These are phyloP conservation scores for Enteromius paludinosus DNA, from an alignment of 2,797 vertebrate genomes.

Conservation along the genomic window DNA sequence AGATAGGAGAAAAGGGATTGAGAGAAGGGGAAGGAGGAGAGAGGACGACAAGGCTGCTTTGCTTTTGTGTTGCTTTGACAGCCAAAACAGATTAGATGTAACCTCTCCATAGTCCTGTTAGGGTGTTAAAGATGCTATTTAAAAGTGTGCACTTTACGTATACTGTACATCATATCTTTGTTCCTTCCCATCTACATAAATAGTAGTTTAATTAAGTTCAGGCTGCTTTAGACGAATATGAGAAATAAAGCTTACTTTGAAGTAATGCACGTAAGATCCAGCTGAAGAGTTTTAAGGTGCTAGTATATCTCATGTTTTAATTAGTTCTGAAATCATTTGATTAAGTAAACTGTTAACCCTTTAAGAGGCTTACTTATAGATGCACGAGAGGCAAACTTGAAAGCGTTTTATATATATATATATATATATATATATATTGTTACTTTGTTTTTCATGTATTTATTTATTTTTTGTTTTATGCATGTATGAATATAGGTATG, in stretches of 20 bases:
- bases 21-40: constrained; percentile 8
- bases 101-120: constrained; percentile 9
- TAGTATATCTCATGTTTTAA: constrained; percentile 2
- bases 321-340: constrained; percentile 3
- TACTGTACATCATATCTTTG: constrained; percentile 13
- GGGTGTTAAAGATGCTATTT: constrained; percentile 31
- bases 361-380: constrained; percentile 43
- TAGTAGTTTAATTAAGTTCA: constrained; percentile 28
- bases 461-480: background rate
- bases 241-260: constrained; percentile 21
- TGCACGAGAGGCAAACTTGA: constrained; percentile 5
- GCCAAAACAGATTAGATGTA: constrained; percentile 38
- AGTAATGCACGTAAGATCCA: background rate
- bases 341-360: constrained; percentile 18
- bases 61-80: constrained; percentile 25
- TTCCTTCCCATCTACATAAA: constrained; percentile 16
- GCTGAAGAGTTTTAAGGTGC: constrained; percentile 19
- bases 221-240: constrained; percentile 19
- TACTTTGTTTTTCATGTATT: background rate
- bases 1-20: constrained; percentile 19
- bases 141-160: constrained; percentile 7
- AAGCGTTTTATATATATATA: constrained; percentile 16
- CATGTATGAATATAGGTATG: background rate
- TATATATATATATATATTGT: too few relatives aligned
- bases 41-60: background rate